Base-by-base conservation (phyloP, 2,797 vertebrate genomes). In the Etheostoma perlongum region DNA sequence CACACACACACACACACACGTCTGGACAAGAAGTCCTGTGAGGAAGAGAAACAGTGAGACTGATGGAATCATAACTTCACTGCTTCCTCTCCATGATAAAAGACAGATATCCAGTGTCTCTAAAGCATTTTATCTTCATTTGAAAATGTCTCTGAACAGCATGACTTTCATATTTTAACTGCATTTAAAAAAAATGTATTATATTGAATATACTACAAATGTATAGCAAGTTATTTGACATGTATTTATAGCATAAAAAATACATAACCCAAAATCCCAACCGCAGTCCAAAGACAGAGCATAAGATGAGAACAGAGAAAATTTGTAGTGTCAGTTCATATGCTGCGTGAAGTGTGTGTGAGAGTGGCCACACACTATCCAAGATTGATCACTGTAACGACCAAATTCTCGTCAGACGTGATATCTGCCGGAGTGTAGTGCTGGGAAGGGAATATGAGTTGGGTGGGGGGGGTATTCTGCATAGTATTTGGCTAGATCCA, bases 11-110 rank as follows among this genome's bases (percentile, higher is more conserved):
- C 53, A 49, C 61, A 12, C 72, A 95, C 85, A 96, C 94, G 94
- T 61, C 84, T 93, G 81, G 95, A 94, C 91, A 95, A 87, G 87
- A 6, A 94, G 95, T 48, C 94, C 95, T 95, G 92, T 58, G 81
- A 78, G 87, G 74, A 73, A 76, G 21, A 78, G 46, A 70, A 87
- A 64, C 44, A 63, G 42, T 19, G 33, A 79, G 53, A 48, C 30
- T 40, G 64, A 74, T 57, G 47, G n/a, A 23, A 27, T 65, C 63
- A 21, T 36, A 13, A 40, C 47, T 19, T n/a, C 7, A 3, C 10
- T 16, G 25, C 52, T 16, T 36, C 15, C n/a, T 13, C 47, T 61
- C 4, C n/a, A 63, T 47, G 33, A 58, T 4, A 3, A 54, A 19
- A 63, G 10, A 51, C 5, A 1, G 64, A 61, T 27, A 55, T 9